These are phyloP conservation scores for Amphiprion clarkii DNA, from an alignment of 2,797 vertebrate species.

Conservation along the genomic window DNA sequence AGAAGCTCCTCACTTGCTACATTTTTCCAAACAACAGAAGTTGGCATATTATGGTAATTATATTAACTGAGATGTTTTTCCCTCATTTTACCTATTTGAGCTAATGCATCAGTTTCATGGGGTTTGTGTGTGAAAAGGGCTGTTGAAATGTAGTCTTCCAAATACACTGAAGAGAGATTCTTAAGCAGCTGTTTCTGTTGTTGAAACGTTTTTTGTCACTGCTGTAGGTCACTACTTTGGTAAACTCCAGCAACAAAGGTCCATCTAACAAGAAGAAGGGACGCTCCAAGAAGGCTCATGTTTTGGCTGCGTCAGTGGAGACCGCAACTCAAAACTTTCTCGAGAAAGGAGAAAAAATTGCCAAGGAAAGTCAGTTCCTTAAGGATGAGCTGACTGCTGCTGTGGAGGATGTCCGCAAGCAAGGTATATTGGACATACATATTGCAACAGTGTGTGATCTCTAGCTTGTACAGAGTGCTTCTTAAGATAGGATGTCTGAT, in stretches of 20 bases:
- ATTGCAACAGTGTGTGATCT: conserved; percentile 46
- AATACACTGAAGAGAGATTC: background rate
- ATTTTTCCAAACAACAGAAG: no score
- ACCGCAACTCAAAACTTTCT: conserved; percentile 98
- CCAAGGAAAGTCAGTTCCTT: conserved; percentile 97
- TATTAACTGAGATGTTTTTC: background rate
- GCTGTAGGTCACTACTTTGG: conserved; percentile 95
- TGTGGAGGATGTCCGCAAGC: conserved; percentile 98
- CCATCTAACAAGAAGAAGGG: conserved; percentile 99
- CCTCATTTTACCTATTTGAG: background rate
- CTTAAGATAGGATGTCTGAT: conserved; percentile 56
- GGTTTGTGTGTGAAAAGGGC: background rate
- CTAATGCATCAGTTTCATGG: background rate
- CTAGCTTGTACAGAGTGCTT: conserved; percentile 43
- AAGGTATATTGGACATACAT: conserved; percentile 87
- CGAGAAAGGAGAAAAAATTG: conserved; percentile 98
- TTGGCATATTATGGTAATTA: background rate
- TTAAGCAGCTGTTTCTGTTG: background rate
- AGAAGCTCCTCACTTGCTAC: no score
- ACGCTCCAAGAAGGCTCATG: conserved; percentile 98
- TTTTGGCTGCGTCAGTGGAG: conserved; percentile 97
- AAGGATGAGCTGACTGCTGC: conserved; percentile 97
- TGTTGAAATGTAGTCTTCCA: background rate
- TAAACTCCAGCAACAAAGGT: conserved; percentile 98
- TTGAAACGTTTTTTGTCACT: conserved; percentile 24